Evolutionary conservation across 2,888 invertebrate species (phyloP).

Genomic region (Tetranychus piercei): DNA sequence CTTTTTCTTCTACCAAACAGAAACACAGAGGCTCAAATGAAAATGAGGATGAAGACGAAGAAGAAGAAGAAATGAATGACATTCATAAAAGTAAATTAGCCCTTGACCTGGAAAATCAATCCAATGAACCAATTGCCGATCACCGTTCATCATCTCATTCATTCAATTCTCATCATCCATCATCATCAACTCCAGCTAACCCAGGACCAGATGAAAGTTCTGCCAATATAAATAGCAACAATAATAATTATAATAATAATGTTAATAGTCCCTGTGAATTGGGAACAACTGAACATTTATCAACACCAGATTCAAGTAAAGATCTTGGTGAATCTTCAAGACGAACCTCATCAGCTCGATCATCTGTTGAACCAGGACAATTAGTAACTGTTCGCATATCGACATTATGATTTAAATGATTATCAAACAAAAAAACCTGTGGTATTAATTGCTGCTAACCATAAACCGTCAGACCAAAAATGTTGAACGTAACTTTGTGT

Average conservation of each 20-base stretch:
- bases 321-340: neutral
- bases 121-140: neutral
- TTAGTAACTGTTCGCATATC: conserved; percentile 14
- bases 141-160: conserved; percentile 24
- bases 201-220: neutral
- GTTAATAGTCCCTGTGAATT: neutral
- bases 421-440: neutral
- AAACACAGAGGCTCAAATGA: conserved; percentile 34
- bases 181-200: neutral
- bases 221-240: neutral
- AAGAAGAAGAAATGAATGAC: conserved; percentile 35
- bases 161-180: neutral
- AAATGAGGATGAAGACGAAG: conserved; percentile 30
- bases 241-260: neutral
- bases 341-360: neutral
- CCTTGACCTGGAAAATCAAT: neutral
- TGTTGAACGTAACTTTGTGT: too few species aligned
- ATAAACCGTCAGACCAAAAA: too few species aligned
- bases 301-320: neutral
- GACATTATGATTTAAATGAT: conserved; percentile 6
- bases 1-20: conserved; percentile 23
- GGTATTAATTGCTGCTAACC: neutral
- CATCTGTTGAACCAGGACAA: conserved; percentile 12
- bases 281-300: neutral
- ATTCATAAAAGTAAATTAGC: conserved; percentile 27